Evolutionary conservation across 2,888 invertebrate genomes (phyloP), one percentile per base, ranked within the genome.

Genomic region (Drosophila kuntzei): DNA sequence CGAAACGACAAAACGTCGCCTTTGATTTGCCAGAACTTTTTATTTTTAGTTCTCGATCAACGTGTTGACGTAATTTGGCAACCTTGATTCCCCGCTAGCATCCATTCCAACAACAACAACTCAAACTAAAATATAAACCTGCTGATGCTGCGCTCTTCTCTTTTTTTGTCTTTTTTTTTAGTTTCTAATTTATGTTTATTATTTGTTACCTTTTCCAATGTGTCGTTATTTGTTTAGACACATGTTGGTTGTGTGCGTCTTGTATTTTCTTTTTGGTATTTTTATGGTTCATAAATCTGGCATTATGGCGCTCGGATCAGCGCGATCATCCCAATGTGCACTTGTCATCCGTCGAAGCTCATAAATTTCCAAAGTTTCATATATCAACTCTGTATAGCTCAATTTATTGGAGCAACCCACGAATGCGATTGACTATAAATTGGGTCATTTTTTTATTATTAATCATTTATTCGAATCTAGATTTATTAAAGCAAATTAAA

Each of bases 61-160:
- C 49, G 67, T 72, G 83, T 87, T 83, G 83, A 83, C 83, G 83
- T 87, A 84, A 83, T 83, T 84, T 87, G 83, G 83, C 83, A 83
- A 83, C 83, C 83, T 83, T 83, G 83, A 87, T 87, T 87, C 79
- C 81, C 74, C 69, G 59, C 58, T 18, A 53, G 69, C 58, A 60
- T 74, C 60, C 46, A 69, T 34, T 27, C 49, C 60, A 74, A 43
- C 51, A 51, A 39, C n/a, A 59, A 34, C 18, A 59, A 37, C 22
- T 16, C 25, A 4, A 22, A 29, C 34, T 44, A 46, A 44, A 57
- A 51, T 43, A 61, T 58, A 75, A 74, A 74, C 71, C 73, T 71
- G 72, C 50, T 73, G 72, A 55, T 64, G 51, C 34, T 44, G 50
- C 12, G 59, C 16, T 66, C 37, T 58, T 46, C 16, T 76, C 27